Conservation (phyloP, 1,140 invertebrate genomes). For the Tribolium castaneum region DNA sequence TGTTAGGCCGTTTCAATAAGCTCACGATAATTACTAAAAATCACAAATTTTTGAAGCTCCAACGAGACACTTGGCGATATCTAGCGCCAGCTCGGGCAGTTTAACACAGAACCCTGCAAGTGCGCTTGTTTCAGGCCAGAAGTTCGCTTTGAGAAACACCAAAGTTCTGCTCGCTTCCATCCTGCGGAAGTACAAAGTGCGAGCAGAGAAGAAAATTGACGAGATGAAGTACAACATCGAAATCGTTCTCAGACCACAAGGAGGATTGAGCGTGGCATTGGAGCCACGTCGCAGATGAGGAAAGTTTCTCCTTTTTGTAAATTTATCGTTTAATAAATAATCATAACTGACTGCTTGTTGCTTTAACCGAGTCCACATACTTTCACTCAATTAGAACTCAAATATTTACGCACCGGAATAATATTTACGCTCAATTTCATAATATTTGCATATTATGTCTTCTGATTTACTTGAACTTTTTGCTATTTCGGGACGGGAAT, state of each 20-base stretch:
- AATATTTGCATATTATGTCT: constrained; percentile 2
- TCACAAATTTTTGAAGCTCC: too few species aligned
- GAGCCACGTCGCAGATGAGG: constrained; percentile 54
- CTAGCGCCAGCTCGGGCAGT: not conserved
- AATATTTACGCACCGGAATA: not conserved
- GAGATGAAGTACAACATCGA: constrained; percentile 68
- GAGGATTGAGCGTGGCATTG: constrained; percentile 67
- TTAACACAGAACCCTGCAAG: not conserved
- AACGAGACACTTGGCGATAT: not conserved
- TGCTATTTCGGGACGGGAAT: not conserved
- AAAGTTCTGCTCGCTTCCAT: constrained; percentile 77
- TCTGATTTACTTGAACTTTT: not conserved
- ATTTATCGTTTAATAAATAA: constrained; percentile 10
- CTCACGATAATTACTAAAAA: constrained; percentile 4
- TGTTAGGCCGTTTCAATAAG: constrained; percentile 4
- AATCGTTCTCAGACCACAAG: constrained; percentile 69
- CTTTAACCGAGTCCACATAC: not conserved
- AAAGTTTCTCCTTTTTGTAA: not conserved
- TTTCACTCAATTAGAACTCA: not conserved
- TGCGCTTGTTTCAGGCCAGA: constrained; percentile 70
- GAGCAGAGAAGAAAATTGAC: constrained; percentile 68
- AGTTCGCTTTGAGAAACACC: constrained; percentile 81
- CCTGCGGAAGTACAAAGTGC: constrained; percentile 73
- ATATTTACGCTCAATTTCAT: constrained; percentile 7
- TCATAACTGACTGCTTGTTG: not conserved